Base-by-base conservation (phyloP, 2,797 vertebrate species). In the Enteromius unitaeniatus region DNA sequence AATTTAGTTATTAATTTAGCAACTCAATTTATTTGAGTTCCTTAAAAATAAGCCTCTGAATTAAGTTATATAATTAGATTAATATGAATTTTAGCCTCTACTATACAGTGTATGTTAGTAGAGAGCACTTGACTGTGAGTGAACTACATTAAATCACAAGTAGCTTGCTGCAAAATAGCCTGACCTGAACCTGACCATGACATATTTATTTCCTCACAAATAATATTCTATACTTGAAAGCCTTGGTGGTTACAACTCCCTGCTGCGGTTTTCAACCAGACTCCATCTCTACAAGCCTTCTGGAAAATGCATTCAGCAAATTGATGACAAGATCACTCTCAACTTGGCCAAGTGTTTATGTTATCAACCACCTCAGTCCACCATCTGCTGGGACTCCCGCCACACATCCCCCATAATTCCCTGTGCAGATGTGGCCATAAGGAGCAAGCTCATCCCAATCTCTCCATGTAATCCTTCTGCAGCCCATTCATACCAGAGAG, bases 371-470 rank as follows among this genome's bases (percentile, higher is more conserved):
- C 40, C 49, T 67, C 65, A 17, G 21, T 84, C 67, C 58, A 62
- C 73, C 86, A 88, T 86, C 67, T 84, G 82, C 74, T 79, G 60
- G 58, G 37, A 67, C 10, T 14, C 64, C 42, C 45, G 70, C 82
- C 78, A 84, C 79, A 81, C 72, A 58, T 67, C 70, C 68, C 60
- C 53, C 62, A 64, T 88, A 84, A 82, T 80, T 82, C 87, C 58
- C 55, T 31, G 62, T 60, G 55, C 64, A 76, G 73, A 81, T 81
- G 68, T 69, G 60, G 76, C 64, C 69, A 70, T 76, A 82, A 67
- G 72, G 70, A 82, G 45, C 34, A 65, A 55, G 68, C 82, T 45
- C 82, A 68, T 81, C 74, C 10, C 65, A 62, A 58, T 80, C 72
- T 84, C 65, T 86, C 78, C n/a, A 19, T 74, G 47, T 87, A 84